Evolutionary conservation across 2,797 vertebrate genomes (phyloP).

Genomic region (Enteromius thamalakanensis): DNA sequence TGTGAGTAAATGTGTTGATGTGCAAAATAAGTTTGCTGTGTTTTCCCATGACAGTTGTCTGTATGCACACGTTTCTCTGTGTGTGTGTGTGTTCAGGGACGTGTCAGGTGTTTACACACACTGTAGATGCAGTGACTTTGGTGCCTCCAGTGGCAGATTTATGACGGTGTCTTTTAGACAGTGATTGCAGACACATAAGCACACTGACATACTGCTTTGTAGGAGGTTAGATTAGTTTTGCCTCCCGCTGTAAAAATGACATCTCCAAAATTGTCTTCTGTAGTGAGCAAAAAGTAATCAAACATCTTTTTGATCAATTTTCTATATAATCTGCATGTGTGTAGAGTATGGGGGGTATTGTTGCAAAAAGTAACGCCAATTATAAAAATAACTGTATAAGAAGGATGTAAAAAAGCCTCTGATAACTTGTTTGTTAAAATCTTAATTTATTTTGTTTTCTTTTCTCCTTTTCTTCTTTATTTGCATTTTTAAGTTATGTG

Average conservation of each 20-base stretch:
- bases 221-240: constrained; percentile 26
- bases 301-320: neutral
- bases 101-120: constrained; percentile 54
- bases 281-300: neutral
- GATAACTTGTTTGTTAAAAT: too few species aligned
- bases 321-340: neutral
- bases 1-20: constrained; percentile 6
- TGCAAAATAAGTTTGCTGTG: neutral
- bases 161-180: constrained; percentile 57
- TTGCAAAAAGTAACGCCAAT: too few species aligned
- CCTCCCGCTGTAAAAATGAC: constrained; percentile 35
- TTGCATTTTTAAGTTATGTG: too few species aligned
- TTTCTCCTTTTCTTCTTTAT: too few species aligned
- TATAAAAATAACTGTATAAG: too few species aligned
- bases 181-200: constrained; percentile 27
- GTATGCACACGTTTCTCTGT: neutral
- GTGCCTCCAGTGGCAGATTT: constrained; percentile 66
- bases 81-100: neutral
- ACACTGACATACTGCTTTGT: constrained; percentile 32
- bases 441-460: too few species aligned
- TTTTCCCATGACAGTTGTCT: neutral
- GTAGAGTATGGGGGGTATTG: neutral
- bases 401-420: too few species aligned
- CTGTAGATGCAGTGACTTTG: constrained; percentile 55
- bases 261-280: neutral